Evolutionary conservation across 2,888 invertebrate species (phyloP), one percentile per base, ranked within the genome.

Genomic region (Acleris literana): DNA sequence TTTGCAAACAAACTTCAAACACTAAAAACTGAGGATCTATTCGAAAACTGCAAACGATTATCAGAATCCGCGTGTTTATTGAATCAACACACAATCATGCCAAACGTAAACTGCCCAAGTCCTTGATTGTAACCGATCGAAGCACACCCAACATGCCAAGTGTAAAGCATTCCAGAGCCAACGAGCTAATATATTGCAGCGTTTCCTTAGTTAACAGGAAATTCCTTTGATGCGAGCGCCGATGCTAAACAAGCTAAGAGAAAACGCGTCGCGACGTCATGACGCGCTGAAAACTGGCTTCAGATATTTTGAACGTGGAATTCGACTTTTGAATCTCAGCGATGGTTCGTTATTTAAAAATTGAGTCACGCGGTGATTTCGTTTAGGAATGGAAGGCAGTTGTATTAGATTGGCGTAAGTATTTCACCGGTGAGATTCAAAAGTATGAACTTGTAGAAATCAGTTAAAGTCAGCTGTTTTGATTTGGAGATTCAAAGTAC

Each of bases 171-270:
- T 81, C 74, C 87, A 85, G 82, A 83, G 70, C 77, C 61, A 51
- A 39, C 60, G 77, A 80, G 81, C 80, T 78, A 84, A 82, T 84
- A 62, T 62, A 62, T 66, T 66, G 81, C 81, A 86, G 81, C 78
- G 78, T 79, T 77, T 79, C 81, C 81, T 82, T 84, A 83, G 87
- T 87, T 83, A 79, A 80, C 88, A 86, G 87, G 87, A 91, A 89
- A 90, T 90, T 86, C 88, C 88, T 90, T 88, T 88, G 88, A 88
- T 83, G 82, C 80, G 70, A 70, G 78, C 75, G 79, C 76, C 82
- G 82, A 84, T 84, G 82, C 85, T 84, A 78, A 85, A 87, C 86
- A 87, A 87, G 52, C 84, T 80, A 79, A 80, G 80, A 79, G 84
- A 85, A 86, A 88, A 87, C 85, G 86, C 86, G 33, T 83, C 63